A percentile compares a stretch with the other conserved stretches of the same genome.
These are phyloP conservation scores for Mellilla xanthometata DNA, from an alignment of 2,888 invertebrate genomes.

Conservation along the genomic window DNA sequence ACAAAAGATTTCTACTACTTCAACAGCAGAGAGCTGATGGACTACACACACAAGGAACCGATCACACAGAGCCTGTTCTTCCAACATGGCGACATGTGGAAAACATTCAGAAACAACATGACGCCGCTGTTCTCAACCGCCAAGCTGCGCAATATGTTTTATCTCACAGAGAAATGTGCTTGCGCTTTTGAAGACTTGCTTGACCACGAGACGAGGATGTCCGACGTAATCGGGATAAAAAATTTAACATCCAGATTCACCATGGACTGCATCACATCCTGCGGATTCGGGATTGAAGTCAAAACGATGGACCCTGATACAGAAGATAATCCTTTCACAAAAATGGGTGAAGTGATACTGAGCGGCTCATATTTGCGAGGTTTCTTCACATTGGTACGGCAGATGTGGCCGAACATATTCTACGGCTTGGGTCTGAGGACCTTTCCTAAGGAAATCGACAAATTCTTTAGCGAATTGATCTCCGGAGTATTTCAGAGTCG, in stretches of 20 bases:
- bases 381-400: not conserved
- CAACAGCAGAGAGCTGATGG: conserved; percentile 28
- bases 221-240: conserved; percentile 23
- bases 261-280: conserved; percentile 38
- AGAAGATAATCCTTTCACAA: conserved; percentile 36
- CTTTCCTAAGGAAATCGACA: conserved; percentile 3
- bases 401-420: conserved; percentile 8
- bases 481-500: conserved; percentile 5
- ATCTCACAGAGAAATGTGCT: conserved; percentile 33
- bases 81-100: conserved; percentile 34
- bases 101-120: conserved; percentile 32
- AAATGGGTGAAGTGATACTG: conserved; percentile 34
- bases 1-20: conserved; percentile 39
- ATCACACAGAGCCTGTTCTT: conserved; percentile 34
- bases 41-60: conserved; percentile 28
- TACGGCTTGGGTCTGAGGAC: conserved; percentile 1
- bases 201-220: conserved; percentile 16
- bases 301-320: conserved; percentile 32
- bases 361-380: conserved; percentile 17
- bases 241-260: conserved; percentile 32
- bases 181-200: conserved; percentile 25
- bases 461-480: not conserved
- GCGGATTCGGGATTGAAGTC: conserved; percentile 41
- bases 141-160: conserved; percentile 39
- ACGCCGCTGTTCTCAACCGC: conserved; percentile 35